Evolutionary conservation across 92 coral and sea anemone genomes (phyloP), one percentile per base, ranked within the genome.

Genomic region (Parazoanthus swiftii): DNA sequence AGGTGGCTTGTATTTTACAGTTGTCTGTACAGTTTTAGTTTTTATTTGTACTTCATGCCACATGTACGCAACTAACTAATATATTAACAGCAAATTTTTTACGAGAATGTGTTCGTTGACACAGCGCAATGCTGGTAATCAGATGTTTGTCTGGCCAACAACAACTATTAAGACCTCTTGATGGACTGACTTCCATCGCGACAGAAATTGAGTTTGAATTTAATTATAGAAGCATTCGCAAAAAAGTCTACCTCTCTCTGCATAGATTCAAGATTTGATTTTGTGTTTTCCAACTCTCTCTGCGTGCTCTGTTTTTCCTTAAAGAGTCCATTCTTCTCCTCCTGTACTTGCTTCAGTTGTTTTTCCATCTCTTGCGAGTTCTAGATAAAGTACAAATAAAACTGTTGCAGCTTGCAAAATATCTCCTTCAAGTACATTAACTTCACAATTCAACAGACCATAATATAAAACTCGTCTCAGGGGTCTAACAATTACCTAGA

Each of bases 231-330:
- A 63, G 18, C 77, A n/a, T 5, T 21, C 44, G 14, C n/a, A 20
- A 68, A 33, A 88, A 8, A 25, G 23, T 9, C 84, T 76, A 96
- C 98, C 98, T 94, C 93, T 35, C 92, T 90, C 80, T 92, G 87
- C 79, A 92, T 88, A 3, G 90, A 63, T 58, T 25, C 73, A 48
- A 92, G 67, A 65, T 88, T 76, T 77, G 77, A 74, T 71, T 74
- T 88, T 75, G 91, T 88, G 56, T 92, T 91, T 46, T 93, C 89
- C 10, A 91, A 85, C 76, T 94, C 90, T 84, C 86, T 29, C 20
- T 83, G 79, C 43, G 93, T 78, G 23, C 86, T 76, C 18, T 86
- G 63, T 82, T 89, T 92, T 59, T 85, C 91, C 16, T 87, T 77
- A 13, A 79, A 83, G 13, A 88, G 43, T 9, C 63, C 86, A 54